Base-by-base conservation (phyloP, 1,140 invertebrate species). In the Halyomorpha halys region DNA sequence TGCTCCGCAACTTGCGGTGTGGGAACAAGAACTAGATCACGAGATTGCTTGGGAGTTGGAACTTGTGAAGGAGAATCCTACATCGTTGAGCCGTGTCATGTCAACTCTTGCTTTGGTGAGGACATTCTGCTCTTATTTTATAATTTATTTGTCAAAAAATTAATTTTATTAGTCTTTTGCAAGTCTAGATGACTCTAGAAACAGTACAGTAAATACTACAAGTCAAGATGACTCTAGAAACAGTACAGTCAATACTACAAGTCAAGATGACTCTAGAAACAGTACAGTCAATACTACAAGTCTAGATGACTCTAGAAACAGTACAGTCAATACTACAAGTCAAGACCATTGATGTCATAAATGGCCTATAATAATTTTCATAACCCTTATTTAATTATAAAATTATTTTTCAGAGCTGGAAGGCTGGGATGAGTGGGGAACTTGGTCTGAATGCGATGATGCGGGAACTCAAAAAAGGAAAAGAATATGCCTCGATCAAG, bases 1-100 rank as follows among this genome's bases (percentile, higher is more conserved):
- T 90, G 90, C 74, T 84, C 87, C 67, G 81, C 82, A 8, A 79
- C 84, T 47, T 87, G 90, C 71, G 87, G 86, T 0, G 75, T 81
- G 18, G 89, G 90, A 0, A 71, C 82, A 6, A 77, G 80, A 14
- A 74, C 76, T 18, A 74, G 85, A 15, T 78, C 78, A 8, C 72
- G 86, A 3, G 78, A 78, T 49, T 90, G 88, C 69, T 73, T 72
- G 60, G 74, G 63, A 72, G 69, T 74, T 8, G 76, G 77, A 5
- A 75, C 77, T 15, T 86, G 84, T 70, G 75, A 80, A n/a, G 80
- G 79, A 0, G 68, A 73, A 0, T 71, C 72, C 3, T 60, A 74
- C 5, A 69, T 71, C 0, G 70, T 74, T 14, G 76, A 79, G 64
- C 74, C 77, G 16, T 86, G 83, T 70, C 80, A 85, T 68, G 79